These are phyloP conservation scores for Hylia prasina DNA, from an alignment of 2,113 vertebrate genomes.

Conservation along the genomic window DNA sequence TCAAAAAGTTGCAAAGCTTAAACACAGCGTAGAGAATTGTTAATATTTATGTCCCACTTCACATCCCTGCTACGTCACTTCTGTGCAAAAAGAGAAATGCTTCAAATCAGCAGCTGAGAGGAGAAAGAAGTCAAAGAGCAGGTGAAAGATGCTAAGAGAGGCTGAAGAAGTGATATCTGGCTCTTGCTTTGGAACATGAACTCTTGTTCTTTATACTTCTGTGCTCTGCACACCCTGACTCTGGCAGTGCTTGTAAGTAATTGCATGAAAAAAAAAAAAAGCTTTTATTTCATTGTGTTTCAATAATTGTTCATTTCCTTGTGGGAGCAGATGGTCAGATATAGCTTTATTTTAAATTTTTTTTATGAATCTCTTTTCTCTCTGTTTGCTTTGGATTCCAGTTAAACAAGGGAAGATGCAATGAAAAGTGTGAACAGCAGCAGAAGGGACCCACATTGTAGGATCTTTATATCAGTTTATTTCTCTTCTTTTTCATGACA, in stretches of 20 bases:
- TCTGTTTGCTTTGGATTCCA: background rate
- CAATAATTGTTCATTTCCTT: background rate
- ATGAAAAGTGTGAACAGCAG: background rate
- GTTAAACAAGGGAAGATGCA: background rate
- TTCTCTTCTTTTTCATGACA: background rate
- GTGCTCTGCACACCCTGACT: background rate
- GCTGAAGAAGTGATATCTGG: background rate
- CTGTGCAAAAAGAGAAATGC: slow-evolving; percentile 12
- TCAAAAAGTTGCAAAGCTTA: background rate
- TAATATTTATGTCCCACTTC: slow-evolving; percentile 38
- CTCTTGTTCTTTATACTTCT: background rate
- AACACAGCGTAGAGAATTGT: background rate
- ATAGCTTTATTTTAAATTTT: background rate
- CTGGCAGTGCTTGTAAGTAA: slow-evolving; percentile 58
- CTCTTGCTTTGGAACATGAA: slow-evolving; percentile 1
- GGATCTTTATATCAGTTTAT: background rate
- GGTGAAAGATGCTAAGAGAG: background rate
- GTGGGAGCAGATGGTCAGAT: background rate
- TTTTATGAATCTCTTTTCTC: background rate
- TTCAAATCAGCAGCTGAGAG: background rate
- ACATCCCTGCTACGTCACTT: background rate
- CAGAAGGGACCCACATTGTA: background rate
- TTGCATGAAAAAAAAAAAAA: background rate
- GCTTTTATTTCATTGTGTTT: background rate
- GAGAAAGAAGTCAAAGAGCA: background rate